These are phyloP conservation scores for Fragum whitleyi DNA, from an alignment of 2,888 invertebrate species.

Conservation along the genomic window DNA sequence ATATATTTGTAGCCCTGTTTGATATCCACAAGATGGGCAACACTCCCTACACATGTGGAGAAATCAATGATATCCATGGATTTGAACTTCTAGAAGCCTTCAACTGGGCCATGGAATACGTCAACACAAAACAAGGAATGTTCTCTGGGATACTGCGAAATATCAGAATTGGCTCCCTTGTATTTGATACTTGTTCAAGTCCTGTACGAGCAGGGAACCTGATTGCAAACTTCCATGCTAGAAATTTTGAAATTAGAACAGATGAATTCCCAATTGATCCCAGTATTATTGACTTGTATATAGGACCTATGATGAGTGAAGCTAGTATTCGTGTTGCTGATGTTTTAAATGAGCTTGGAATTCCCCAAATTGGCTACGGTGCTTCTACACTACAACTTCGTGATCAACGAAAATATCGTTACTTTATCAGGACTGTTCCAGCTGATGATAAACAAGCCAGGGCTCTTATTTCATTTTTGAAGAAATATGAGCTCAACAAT, in stretches of 20 bases:
- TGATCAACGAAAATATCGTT: constrained; percentile 73
- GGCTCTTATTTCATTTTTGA: constrained; percentile 84
- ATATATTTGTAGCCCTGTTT: constrained; percentile 77
- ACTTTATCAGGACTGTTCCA: constrained; percentile 81
- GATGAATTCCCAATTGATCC: constrained; percentile 65
- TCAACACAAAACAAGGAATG: constrained; percentile 78
- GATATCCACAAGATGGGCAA: constrained; percentile 80
- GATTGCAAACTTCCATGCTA: constrained; percentile 81
- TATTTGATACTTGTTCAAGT: constrained; percentile 81
- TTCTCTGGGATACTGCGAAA: constrained; percentile 72
- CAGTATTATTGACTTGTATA: constrained; percentile 73
- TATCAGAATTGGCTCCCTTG: constrained; percentile 77
- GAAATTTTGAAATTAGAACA: constrained; percentile 69
- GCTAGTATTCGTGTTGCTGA: constrained; percentile 79
- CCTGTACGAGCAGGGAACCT: constrained; percentile 80
- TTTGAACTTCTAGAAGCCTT: constrained; percentile 82
- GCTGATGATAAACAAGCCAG: constrained; percentile 82
- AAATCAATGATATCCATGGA: constrained; percentile 79
- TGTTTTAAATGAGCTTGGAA: constrained; percentile 75
- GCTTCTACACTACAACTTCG: constrained; percentile 77
- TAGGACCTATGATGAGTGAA: constrained; percentile 79
- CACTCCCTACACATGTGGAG: constrained; percentile 81
- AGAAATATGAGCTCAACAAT: constrained; percentile 84
- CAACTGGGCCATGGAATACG: constrained; percentile 80
- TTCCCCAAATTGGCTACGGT: constrained; percentile 82